phyloP scores from a whole-genome alignment of 2,797 vertebrate genomes.

The Mormyrops boulengeri region DNA sequence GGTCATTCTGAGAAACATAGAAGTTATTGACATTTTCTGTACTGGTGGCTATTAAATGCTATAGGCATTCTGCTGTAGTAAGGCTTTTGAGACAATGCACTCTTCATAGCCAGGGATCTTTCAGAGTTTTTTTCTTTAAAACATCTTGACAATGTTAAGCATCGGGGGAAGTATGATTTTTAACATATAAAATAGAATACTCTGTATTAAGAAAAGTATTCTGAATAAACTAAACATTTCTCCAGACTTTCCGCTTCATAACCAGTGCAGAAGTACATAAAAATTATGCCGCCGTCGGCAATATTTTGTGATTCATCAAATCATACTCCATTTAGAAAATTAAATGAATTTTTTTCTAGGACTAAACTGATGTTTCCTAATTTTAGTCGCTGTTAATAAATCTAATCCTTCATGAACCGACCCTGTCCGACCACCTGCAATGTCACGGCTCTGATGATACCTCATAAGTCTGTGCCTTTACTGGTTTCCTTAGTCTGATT shows the following conservation, averaged over 20 bases:
- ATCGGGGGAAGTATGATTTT: not conserved
- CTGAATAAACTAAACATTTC: not conserved
- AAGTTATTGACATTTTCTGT: slow-evolving; percentile 57
- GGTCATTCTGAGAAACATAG: slow-evolving; percentile 33
- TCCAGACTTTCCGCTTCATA: not conserved
- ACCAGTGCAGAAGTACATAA: not conserved
- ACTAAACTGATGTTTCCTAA: not conserved
- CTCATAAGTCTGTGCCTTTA: not conserved
- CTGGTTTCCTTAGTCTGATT: not conserved
- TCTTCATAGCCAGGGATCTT: not conserved
- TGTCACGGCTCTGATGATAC: not conserved
- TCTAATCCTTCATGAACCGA: not conserved
- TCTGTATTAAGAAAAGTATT: not conserved
- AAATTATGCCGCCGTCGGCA: not conserved
- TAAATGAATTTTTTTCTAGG: not conserved
- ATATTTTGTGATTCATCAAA: not conserved
- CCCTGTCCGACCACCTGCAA: not conserved
- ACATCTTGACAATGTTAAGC: not conserved
- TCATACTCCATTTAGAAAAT: not conserved
- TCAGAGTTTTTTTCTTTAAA: not conserved
- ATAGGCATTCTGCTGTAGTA: slow-evolving; percentile 9
- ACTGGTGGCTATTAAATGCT: slow-evolving; percentile 42
- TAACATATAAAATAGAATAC: not conserved
- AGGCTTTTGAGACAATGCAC: slow-evolving; percentile 1
- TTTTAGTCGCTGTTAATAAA: not conserved